Percentiles rank a stretch among this genome's conserved stretches.
phyloP scores from a whole-genome alignment of 2,797 vertebrate species.

The Antrozous pallidus region DNA sequence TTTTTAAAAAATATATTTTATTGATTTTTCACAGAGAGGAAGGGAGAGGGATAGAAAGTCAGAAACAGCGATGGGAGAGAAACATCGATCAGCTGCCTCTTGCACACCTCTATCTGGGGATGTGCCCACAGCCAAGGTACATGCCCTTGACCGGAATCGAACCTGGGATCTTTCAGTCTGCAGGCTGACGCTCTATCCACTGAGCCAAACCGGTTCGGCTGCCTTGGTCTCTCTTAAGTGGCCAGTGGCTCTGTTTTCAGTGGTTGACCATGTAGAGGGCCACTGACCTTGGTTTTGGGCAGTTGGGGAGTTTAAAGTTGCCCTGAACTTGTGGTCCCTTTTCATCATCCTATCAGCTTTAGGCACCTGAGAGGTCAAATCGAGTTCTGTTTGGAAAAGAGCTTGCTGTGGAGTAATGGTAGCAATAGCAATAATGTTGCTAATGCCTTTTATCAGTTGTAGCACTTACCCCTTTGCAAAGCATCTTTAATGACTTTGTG shows the following conservation, averaged over 20 bases:
- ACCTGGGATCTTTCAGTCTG: no score
- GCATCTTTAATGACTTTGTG: background rate
- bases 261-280: background rate
- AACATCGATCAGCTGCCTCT: no score
- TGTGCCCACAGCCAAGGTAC: no score
- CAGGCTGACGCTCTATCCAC: no score
- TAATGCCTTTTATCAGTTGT: no score
- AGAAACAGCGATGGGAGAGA: no score
- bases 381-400: background rate
- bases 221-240: background rate
- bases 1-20: no score
- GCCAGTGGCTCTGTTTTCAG: background rate
- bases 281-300: background rate
- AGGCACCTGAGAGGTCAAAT: background rate
- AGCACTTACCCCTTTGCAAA: background rate
- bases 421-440: background rate
- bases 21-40: no score
- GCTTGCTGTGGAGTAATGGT: background rate
- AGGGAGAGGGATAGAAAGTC: no score
- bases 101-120: no score
- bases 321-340: background rate
- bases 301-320: background rate
- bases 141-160: no score
- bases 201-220: no score
- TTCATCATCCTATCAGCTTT: background rate